phyloP scores from a whole-genome alignment of 1,140 invertebrate species.

The Drosophila burlai region DNA sequence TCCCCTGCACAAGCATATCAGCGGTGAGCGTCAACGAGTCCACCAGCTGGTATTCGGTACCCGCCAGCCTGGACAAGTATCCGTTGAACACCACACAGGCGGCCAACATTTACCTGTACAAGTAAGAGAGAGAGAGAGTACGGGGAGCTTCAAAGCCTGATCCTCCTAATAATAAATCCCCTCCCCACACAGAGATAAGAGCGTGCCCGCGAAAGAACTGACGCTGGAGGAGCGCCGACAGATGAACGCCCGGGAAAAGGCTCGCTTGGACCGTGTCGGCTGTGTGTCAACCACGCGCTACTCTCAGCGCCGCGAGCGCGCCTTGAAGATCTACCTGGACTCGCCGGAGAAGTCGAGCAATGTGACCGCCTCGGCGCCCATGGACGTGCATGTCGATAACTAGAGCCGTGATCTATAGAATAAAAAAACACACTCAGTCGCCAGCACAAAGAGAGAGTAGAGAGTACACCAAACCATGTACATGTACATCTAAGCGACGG shows the following conservation, averaged over 20 bases:
- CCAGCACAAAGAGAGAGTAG: not conserved
- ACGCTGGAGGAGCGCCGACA: conserved; percentile 88
- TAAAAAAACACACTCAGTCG: conserved; percentile 1
- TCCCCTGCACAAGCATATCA: conserved; percentile 82
- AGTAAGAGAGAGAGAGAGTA: no score
- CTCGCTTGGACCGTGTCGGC: conserved; percentile 84
- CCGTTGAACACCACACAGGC: conserved; percentile 60
- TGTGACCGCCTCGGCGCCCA: conserved; percentile 66
- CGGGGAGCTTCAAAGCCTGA: no score
- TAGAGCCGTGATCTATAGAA: conserved; percentile 17
- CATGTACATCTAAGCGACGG: conserved; percentile 35
- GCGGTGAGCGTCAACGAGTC: conserved; percentile 72
- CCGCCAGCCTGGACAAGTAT: conserved; percentile 69
- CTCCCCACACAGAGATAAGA: conserved; percentile 88
- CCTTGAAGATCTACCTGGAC: conserved; percentile 91
- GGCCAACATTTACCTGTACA: conserved; percentile 82
- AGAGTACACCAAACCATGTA: conserved; percentile 32
- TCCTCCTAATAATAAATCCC: not conserved
- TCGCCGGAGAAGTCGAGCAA: conserved; percentile 74
- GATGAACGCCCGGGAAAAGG: conserved; percentile 88
- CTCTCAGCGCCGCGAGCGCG: conserved; percentile 88
- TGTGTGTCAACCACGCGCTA: conserved; percentile 84
- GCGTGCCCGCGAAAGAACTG: conserved; percentile 87
- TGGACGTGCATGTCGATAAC: conserved; percentile 66
- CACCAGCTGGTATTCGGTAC: conserved; percentile 66